Base-by-base conservation (phyloP, 2,113 vertebrate species). In the Clarias magur region DNA sequence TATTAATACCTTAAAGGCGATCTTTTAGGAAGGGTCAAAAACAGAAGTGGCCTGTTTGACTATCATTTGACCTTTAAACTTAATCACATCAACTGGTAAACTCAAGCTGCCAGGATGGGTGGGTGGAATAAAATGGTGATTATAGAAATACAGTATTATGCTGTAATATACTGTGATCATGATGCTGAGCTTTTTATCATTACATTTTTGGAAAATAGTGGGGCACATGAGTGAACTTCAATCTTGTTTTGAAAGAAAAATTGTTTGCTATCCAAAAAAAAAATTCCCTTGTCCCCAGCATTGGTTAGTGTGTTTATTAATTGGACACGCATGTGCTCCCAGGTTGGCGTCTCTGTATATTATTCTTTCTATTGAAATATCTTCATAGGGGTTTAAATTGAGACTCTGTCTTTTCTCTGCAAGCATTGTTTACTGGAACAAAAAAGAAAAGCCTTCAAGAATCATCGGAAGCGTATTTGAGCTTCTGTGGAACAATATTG, bases 1-100 rank as follows among this genome's bases (percentile, higher is more conserved):
- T 80, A 6, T 56, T n/a, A 86, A 81, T 65, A 53, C 78, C 54
- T 4, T 72, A 65, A 85, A 92, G 87, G 79, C 93, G 91, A 94
- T 93, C 90, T 93, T 62, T 92, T 92, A 57, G 15, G 76, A 81
- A 81, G 34, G 25, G 63, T 48, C 12, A 54, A 76, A 57, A 76
- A 82, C 88, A 75, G 63, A 78, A 75, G 30, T 34, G 30, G 30
- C 30, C 30, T 34, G 30, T 34, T 34, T 34, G 30, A 34, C 30
- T 34, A 34, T 34, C 30, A 34, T 34, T 34, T 34, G 30, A 34
- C 1, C 30, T 34, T 34, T 34, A 34, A 34, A 34, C 30, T 34
- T 34, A 2, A 34, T 34, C 2, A 34, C 30, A 34, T 34, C 19
- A 57, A 25, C 23, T 4, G 13, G 48, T 48, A 8, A 48, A 48